Base-by-base conservation (phyloP, 2,113 vertebrate species). In the Sitta europaea region DNA sequence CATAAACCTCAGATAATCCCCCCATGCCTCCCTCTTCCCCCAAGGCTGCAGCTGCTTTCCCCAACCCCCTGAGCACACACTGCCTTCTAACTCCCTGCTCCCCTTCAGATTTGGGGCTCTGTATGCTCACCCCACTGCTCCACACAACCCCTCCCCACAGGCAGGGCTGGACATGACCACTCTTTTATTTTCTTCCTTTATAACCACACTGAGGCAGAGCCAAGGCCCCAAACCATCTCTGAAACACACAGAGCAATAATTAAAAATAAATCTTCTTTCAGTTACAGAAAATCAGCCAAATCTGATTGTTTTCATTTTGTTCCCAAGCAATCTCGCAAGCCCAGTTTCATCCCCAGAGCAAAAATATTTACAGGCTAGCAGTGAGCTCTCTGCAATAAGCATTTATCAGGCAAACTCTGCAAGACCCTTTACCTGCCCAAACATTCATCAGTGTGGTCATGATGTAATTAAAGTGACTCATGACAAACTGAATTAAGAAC, bases 381-480 rank as follows among this genome's bases (percentile, higher is more conserved):
- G 74, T 22, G 80, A 94, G 94, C 71, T 66, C 77, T 73, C 40
- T 61, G 75, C 90, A 96, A 87, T 89, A 81, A 83, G 67, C 91
- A 85, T 92, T 94, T 92, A 95, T 97, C 91, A 94, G 70, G 70
- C 84, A 91, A 96, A 92, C 86, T 95, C 93, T 51, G 36, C 0
- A 0, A 96, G 94, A 96, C 94, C 97, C 86, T 96, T 76, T 96
- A 94, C 90, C 94, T 93, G 93, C 86, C 86, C 92, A 74, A 87
- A 43, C 95, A 97, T 95, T 93, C 63, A 92, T 97, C 94, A 92
- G 86, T 0, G 2, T 38, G 62, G 79, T 45, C 90, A 86, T 95
- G 92, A 93, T 94, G 87, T 78, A 94, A 97, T 96, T 95, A 95
- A 96, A 96, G 94, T 93, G 96, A 86, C 96, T 95, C 91, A 90